Percentiles rank a stretch among this genome's conserved stretches.
Conservation (phyloP, 1,140 invertebrate genomes). For the Drosophila sulfurigaster region DNA sequence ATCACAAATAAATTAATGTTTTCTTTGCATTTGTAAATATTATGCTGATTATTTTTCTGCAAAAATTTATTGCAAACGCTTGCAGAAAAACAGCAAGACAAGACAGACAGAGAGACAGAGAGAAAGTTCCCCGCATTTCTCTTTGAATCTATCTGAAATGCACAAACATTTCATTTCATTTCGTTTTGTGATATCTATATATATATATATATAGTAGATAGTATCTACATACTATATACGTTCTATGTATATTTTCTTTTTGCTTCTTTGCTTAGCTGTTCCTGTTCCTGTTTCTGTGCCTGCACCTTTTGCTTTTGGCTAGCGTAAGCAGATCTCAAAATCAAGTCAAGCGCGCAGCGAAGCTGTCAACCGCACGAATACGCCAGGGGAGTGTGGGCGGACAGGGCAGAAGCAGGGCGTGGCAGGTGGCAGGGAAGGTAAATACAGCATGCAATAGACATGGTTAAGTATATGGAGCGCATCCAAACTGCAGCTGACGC, state of each 20-base stretch:
- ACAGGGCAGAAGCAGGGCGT: constrained; percentile 2
- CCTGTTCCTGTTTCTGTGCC: constrained; percentile 1
- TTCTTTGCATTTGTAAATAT: too few relatives aligned
- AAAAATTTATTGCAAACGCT: too few relatives aligned
- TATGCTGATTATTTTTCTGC: too few relatives aligned
- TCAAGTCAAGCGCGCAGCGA: constrained; percentile 52
- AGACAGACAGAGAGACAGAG: too few relatives aligned
- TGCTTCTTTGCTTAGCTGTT: neutral
- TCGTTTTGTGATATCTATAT: neutral
- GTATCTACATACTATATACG: neutral
- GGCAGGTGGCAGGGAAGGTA: constrained; percentile 5
- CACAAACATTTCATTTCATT: constrained; percentile 58
- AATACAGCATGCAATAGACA: constrained; percentile 19
- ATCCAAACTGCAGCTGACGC: constrained; percentile 67
- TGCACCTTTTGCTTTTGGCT: constrained; percentile 29
- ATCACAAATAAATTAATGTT: too few relatives aligned
- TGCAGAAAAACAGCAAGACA: too few relatives aligned
- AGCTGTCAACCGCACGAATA: constrained; percentile 72
- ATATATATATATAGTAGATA: constrained; percentile 21
- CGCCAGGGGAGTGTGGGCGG: constrained; percentile 13
- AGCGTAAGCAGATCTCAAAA: constrained; percentile 44
- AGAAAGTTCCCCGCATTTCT: neutral
- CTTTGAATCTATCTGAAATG: constrained; percentile 30
- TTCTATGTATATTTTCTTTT: constrained; percentile 1
- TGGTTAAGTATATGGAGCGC: constrained; percentile 36